Evolutionary conservation across 1,140 invertebrate genomes (phyloP).

Genomic region (Drosophila suzukii): DNA sequence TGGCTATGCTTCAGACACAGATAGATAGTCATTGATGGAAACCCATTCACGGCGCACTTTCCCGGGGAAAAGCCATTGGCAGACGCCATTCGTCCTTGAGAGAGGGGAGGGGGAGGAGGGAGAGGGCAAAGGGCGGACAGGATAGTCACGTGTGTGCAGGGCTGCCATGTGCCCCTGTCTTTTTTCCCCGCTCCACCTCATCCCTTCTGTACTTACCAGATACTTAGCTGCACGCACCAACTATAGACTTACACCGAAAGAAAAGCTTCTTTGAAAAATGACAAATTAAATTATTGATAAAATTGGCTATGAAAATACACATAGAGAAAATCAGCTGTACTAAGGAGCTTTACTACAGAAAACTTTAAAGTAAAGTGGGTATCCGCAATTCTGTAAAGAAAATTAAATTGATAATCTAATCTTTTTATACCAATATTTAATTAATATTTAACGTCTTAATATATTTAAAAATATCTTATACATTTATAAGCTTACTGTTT

Average conservation of each 20-base stretch:
- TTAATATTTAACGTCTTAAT: too few species aligned
- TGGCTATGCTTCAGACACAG: not conserved
- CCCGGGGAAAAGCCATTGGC: not conserved
- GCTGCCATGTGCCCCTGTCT: not conserved
- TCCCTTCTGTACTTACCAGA: constrained; percentile 5
- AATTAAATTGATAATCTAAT: too few species aligned
- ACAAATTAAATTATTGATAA: not conserved
- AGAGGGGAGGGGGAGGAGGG: too few species aligned
- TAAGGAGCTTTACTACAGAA: too few species aligned
- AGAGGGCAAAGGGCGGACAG: not conserved
- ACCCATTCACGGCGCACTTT: constrained; percentile 3
- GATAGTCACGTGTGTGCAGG: constrained; percentile 27
- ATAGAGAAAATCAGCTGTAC: too few species aligned
- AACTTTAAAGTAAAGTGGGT: too few species aligned
- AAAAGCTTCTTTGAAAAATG: not conserved
- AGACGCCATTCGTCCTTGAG: constrained; percentile 9
- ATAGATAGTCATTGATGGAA: constrained; percentile 11
- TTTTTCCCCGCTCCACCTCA: too few species aligned
- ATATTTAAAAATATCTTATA: too few species aligned
- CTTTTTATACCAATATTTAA: too few species aligned
- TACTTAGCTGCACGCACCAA: constrained; percentile 31
- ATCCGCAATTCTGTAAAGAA: too few species aligned
- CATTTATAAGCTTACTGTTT: too few species aligned
- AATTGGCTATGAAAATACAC: not conserved
- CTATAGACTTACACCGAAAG: not conserved